Evolutionary conservation across 2,113 vertebrate species (phyloP), one percentile per base, ranked within the genome.

Genomic region (Galeopterus variegatus): DNA sequence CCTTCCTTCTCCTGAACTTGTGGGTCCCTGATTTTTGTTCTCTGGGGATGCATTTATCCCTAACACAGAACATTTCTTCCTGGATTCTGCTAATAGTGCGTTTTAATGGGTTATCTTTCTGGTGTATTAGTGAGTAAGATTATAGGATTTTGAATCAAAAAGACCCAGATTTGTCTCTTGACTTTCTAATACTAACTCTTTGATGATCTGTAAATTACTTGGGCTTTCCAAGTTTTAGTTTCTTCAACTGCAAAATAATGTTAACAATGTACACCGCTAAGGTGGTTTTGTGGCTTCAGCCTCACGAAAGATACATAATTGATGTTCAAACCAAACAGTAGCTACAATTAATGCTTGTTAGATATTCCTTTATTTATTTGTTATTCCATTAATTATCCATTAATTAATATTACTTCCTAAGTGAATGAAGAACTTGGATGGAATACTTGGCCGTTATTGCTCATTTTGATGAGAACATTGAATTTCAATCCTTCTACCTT

Each of bases 131-230:
- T 54, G 45, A 5, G 5, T 50, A 41, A 82, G 3, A 77, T 48
- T 50, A 50, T 48, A 82, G 48, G 24, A 64, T 86, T 76, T 93
- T 0, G 0, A 76, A 87, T 50, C 33, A 90, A n/a, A 90, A 91
- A 83, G 15, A 56, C 31, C 19, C 56, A 67, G 6, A 28, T 73
- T 88, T 89, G 5, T 45, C 50, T 75, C 64, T 88, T 62, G 50
- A 60, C 33, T 93, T 91, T 84, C n/a, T 85, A 50, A 75, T 3
- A 36, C 11, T 23, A 91, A 87, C 8, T 86, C 50, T 87, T 54
- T 67, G 81, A 83, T 6, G 8, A 6, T 8, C 48, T 52, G 70
- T 60, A 72, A 65, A 52, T 26, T 52, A 70, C 26, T 79, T 54
- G 33, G n/a, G 33, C 23, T 83, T 91, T 67, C 41, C 50, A 48